phyloP scores from a whole-genome alignment of 2,113 vertebrate species.

The Passer montanus region DNA sequence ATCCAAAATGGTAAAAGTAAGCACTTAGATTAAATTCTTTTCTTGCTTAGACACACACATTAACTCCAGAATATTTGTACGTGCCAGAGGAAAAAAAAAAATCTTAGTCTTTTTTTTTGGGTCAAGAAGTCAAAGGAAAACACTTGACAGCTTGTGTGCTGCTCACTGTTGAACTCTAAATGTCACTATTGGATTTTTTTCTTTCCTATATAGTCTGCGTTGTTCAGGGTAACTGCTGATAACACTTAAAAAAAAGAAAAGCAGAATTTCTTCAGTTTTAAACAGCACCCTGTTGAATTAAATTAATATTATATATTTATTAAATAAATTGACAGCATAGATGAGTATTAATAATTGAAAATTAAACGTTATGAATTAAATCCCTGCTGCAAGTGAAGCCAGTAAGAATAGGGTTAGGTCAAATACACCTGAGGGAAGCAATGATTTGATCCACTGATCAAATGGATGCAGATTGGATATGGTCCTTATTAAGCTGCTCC shows the following conservation, averaged over 20 bases:
- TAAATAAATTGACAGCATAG: not conserved
- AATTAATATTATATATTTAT: slow-evolving; percentile 16
- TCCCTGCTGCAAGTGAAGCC: not conserved
- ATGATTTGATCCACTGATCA: not conserved
- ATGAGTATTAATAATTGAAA: slow-evolving; percentile 4
- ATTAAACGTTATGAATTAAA: not conserved
- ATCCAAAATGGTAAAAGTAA: not conserved
- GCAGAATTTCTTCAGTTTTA: not conserved
- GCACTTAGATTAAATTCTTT: not conserved
- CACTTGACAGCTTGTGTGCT: not conserved
- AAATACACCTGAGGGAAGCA: slow-evolving; percentile 23
- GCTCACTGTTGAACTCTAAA: not conserved
- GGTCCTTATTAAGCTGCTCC: slow-evolving; percentile 21
- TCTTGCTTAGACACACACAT: not conserved
- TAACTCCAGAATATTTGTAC: not conserved
- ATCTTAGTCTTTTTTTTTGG: not conserved
- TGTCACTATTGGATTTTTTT: not conserved
- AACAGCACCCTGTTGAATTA: not conserved
- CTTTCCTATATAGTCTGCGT: not conserved
- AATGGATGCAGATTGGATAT: slow-evolving; percentile 43
- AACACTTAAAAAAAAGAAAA: not conserved
- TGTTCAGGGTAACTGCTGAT: not conserved
- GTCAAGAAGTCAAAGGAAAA: not conserved
- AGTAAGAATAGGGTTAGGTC: not conserved
- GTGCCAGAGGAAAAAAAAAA: not conserved